These are phyloP conservation scores for Dysidea cf. avara DNA, from an alignment of 37 sponge, comb jelly and placozoan genomes.

Conservation along the genomic window DNA sequence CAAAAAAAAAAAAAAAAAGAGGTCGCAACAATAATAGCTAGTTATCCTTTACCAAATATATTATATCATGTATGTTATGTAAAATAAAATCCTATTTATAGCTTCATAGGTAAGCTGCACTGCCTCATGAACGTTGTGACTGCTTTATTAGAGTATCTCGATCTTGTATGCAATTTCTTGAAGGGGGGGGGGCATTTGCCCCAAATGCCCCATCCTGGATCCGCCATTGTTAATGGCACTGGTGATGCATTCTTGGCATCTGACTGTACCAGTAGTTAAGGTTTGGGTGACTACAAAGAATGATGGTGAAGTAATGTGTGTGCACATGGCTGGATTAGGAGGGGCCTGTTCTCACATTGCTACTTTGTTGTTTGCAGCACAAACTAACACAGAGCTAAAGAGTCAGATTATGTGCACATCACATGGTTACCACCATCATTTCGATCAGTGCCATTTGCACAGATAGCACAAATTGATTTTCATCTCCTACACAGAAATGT, in stretches of 20 bases:
- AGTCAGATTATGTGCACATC: constrained; percentile 26
- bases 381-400: constrained; percentile 24
- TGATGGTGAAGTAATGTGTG: constrained; percentile 36
- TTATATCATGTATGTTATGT: no score
- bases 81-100: no score
- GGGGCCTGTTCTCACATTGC: constrained; percentile 66
- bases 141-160: no score
- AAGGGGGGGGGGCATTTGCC: no score
- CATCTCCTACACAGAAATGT: background rate
- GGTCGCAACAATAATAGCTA: no score
- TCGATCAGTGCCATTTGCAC: constrained; percentile 30
- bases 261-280: constrained; percentile 20
- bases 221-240: background rate
- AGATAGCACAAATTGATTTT: constrained; percentile 51
- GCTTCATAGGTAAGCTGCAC: no score
- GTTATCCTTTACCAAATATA: no score
- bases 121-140: no score
- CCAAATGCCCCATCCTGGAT: no score
- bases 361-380: constrained; percentile 49
- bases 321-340: constrained; percentile 62
- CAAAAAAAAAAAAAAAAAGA: no score
- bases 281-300: constrained; percentile 47
- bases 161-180: no score
- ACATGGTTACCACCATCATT: constrained; percentile 44
- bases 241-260: constrained; percentile 43